Conservation (phyloP, 2,113 vertebrate species). For the Corythaixoides concolor region DNA sequence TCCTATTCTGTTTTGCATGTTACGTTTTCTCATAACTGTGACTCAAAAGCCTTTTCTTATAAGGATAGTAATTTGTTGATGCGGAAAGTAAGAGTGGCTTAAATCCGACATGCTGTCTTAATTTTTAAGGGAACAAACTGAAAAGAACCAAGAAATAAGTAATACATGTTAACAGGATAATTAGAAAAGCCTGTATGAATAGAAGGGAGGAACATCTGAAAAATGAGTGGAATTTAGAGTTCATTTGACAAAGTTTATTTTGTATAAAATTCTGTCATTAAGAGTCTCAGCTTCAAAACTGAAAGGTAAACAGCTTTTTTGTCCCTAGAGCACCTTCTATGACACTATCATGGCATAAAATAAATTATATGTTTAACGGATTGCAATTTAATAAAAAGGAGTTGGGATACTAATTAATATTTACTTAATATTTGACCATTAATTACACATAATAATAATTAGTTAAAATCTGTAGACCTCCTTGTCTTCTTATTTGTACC, state of each 20-base stretch:
- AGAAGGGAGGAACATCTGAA: neutral
- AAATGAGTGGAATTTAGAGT: neutral
- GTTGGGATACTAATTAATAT: neutral
- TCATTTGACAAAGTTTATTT: neutral
- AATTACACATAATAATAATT: neutral
- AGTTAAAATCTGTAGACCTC: neutral
- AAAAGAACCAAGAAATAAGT: neutral
- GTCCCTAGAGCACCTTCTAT: neutral
- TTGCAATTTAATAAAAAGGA: neutral
- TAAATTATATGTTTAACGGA: neutral
- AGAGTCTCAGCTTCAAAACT: neutral
- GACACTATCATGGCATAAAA: neutral
- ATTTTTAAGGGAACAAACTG: constrained; percentile 6
- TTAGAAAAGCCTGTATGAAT: neutral
- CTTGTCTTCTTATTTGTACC: neutral
- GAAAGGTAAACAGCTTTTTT: neutral
- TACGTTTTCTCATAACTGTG: neutral
- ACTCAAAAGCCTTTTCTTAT: neutral
- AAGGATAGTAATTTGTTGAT: neutral
- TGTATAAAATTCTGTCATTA: neutral
- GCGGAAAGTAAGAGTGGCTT: neutral
- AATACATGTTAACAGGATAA: neutral
- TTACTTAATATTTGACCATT: neutral
- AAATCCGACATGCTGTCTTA: neutral
- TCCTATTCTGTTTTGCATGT: neutral